A percentile compares a stretch with the other conserved stretches of the same genome.
Conservation (phyloP, 2,797 vertebrate species). For the Platalea minor region DNA sequence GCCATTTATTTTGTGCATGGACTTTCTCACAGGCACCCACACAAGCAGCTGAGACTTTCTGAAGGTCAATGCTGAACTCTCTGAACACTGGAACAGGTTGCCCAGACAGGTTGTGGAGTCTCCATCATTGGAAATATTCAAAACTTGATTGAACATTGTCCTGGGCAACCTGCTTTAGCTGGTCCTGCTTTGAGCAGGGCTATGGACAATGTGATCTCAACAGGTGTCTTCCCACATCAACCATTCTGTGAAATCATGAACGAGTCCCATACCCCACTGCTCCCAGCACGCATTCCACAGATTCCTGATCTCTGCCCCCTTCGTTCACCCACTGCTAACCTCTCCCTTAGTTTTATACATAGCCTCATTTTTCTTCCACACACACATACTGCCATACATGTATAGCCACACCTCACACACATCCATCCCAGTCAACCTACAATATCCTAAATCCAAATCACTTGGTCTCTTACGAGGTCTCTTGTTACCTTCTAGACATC, state of each 20-base stretch:
- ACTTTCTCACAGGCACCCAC: neutral
- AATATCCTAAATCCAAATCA: neutral
- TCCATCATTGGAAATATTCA: neutral
- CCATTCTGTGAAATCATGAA: neutral
- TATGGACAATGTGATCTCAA: neutral
- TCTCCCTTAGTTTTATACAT: neutral
- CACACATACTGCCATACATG: neutral
- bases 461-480: neutral
- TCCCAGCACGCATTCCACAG: neutral
- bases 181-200: neutral
- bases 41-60: neutral
- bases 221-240: neutral
- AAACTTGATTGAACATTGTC: neutral
- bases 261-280: rapidly evolving
- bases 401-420: neutral
- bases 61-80: neutral
- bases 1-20: neutral
- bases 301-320: neutral
- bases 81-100: neutral
- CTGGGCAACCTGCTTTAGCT: neutral
- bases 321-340: neutral
- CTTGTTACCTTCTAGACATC: neutral
- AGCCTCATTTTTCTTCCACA: neutral
- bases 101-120: neutral
- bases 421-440: neutral